phyloP scores from a whole-genome alignment of 2,113 vertebrate species.

The Carassius auratus region DNA sequence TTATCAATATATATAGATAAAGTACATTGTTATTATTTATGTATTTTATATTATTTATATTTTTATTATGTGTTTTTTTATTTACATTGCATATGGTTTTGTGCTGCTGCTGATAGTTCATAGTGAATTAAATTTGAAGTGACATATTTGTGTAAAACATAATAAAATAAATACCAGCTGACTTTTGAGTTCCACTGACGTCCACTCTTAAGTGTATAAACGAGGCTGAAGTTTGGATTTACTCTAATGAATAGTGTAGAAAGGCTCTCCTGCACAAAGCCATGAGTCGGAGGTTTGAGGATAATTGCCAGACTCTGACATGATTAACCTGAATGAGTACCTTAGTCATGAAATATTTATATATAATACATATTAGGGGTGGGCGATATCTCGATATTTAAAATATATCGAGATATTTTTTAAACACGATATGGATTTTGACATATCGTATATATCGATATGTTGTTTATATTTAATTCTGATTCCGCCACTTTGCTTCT shows the following conservation, averaged over 20 bases:
- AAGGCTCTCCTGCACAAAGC: conserved; percentile 54
- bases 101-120: conserved; percentile 56
- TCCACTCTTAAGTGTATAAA: background rate
- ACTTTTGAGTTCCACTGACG: background rate
- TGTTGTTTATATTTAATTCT: too few relatives aligned
- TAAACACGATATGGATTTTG: too few relatives aligned
- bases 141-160: background rate
- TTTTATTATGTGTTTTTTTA: background rate
- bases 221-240: background rate
- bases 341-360: too few relatives aligned
- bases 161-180: background rate
- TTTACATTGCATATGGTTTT: conserved; percentile 57
- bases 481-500: too few relatives aligned
- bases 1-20: background rate
- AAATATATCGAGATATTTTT: too few relatives aligned
- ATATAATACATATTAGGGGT: too few relatives aligned
- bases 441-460: too few relatives aligned
- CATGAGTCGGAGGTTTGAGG: conserved; percentile 51
- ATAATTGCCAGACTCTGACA: conserved; percentile 47
- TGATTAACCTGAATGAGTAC: conserved; percentile 52
- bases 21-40: background rate
- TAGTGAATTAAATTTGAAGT: background rate
- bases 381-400: too few relatives aligned
- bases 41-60: background rate
- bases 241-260: conserved; percentile 5